Percentiles rank a stretch among this genome's conserved stretches.
phyloP scores from a whole-genome alignment of 2,888 invertebrate species.

The Tetranychus piercei region DNA sequence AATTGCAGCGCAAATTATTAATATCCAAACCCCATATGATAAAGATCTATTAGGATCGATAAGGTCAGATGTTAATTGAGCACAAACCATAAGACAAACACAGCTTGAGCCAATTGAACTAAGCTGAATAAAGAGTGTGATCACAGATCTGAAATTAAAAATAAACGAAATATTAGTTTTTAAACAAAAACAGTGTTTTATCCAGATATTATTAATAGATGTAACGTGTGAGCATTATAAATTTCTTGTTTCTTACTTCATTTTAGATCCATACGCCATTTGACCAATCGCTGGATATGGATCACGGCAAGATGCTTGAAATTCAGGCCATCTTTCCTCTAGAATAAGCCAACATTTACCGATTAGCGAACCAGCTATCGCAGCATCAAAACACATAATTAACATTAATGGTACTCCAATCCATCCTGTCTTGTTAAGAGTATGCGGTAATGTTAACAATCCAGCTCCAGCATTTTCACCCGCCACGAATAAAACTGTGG shows the following conservation, averaged over 20 bases:
- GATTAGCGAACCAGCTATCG: not conserved
- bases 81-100: constrained; percentile 15
- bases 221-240: no score
- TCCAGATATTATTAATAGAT: no score
- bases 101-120: constrained; percentile 13
- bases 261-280: constrained; percentile 46
- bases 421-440: constrained; percentile 10
- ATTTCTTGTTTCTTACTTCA: not conserved
- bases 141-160: not conserved
- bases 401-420: constrained; percentile 7
- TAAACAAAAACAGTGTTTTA: not conserved
- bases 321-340: constrained; percentile 45
- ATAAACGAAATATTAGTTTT: not conserved
- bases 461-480: constrained; percentile 13
- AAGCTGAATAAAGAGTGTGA: constrained; percentile 14
- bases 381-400: not conserved
- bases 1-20: constrained; percentile 51
- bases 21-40: constrained; percentile 62
- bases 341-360: constrained; percentile 57
- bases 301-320: constrained; percentile 42
- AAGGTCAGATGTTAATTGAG: not conserved
- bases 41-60: constrained; percentile 29
- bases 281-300: constrained; percentile 69
- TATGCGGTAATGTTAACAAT: not conserved
- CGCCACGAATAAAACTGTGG: constrained; percentile 9